Evolutionary conservation across 2,888 invertebrate genomes (phyloP).

Genomic region (Phengaris alcon): DNA sequence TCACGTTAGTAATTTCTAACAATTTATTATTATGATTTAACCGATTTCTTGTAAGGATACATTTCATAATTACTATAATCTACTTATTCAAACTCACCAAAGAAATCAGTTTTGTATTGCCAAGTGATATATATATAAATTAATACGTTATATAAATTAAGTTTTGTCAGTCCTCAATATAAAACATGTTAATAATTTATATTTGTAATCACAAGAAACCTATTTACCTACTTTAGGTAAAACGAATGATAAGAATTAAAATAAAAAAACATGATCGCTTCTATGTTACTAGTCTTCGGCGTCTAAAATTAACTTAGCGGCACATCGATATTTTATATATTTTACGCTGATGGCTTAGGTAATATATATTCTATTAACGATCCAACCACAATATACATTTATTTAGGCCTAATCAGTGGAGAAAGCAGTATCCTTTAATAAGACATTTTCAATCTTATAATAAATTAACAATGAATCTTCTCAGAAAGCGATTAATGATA

Average conservation of each 20-base stretch:
- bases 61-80: too few species aligned
- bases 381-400: conserved; percentile 25
- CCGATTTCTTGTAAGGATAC: too few species aligned
- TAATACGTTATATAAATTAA: too few species aligned
- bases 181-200: too few species aligned
- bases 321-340: conserved; percentile 63
- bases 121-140: too few species aligned
- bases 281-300: conserved; percentile 40
- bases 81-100: too few species aligned
- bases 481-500: conserved; percentile 17
- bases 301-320: conserved; percentile 57
- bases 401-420: conserved; percentile 18
- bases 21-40: too few species aligned
- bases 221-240: too few species aligned
- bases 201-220: too few species aligned
- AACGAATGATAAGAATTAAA: not conserved
- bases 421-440: conserved; percentile 23
- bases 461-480: conserved; percentile 9
- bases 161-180: too few species aligned
- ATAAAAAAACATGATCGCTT: conserved; percentile 27
- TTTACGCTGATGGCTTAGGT: conserved; percentile 52
- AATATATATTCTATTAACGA: conserved; percentile 19
- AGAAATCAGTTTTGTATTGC: too few species aligned
- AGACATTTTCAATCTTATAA: conserved; percentile 14
- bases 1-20: too few species aligned